Base-by-base conservation (phyloP, 2,888 invertebrate species). In the Saturnia japonica region DNA sequence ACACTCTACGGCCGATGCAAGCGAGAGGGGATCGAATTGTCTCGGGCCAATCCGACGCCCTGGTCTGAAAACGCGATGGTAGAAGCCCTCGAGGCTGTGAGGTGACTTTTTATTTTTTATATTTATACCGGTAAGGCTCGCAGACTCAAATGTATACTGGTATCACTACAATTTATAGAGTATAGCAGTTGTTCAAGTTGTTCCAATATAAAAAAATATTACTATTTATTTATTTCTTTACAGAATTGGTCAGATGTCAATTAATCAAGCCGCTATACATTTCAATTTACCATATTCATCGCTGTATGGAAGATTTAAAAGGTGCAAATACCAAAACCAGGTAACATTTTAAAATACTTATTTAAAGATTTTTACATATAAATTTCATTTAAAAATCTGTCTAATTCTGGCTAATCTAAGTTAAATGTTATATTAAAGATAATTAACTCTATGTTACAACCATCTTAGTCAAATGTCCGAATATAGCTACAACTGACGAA, bases 31-130 rank as follows among this genome's bases (percentile, higher is more conserved):
- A 98, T 98, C 79, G 98, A 98, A 88, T 91, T 98, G 77, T 97
- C 97, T 9, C 95, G 98, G 78, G 97, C 97, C 71, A 97, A 97
- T 93, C 97, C 97, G n/a, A 97, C 98, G 66, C 98, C 98, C 14
- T 98, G 98, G 98, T 97, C 97, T n/a, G 98, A 98, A 86, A 97
- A 97, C 85, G 97, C 97, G 43, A 98, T 98, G 98, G 97, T 96
- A 34, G 97, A 98, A 88, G 98, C 98, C 34, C 94, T 98, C 66
- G 97, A 98, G 88, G 97, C 98, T 76, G 98, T 98, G 77, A 96
- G 97, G 97, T 97, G 88, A 64, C 0, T 34, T 22, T 16, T 9
- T 60, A 16, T 42, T 16, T 42, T 43, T 45, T 1, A 12, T 19
- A 4, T 4, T 42, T 19, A 12, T 3, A 2, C 0, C 3, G 45